Evolutionary conservation across 2,113 vertebrate species (phyloP).

Genomic region (Nothobranchius furzeri): DNA sequence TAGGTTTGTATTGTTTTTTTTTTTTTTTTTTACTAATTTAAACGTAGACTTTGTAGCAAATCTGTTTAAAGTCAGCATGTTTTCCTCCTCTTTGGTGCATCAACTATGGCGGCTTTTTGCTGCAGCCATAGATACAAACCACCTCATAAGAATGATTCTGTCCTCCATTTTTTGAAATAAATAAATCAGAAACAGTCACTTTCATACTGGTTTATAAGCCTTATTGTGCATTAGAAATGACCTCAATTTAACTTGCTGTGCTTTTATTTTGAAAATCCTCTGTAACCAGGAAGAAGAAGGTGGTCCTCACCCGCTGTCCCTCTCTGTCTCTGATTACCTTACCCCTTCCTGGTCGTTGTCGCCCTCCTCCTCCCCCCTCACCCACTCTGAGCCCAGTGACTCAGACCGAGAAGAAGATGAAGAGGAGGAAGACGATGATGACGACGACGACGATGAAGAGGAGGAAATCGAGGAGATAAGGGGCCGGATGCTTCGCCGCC

Average conservation of each 20-base stretch:
- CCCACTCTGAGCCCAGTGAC: slow-evolving; percentile 81
- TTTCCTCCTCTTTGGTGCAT: no score
- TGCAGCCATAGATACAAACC: no score
- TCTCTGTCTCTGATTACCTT: slow-evolving; percentile 81
- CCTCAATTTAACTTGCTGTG: neutral
- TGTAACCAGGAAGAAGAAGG: slow-evolving; percentile 75
- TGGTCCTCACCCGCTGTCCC: slow-evolving; percentile 76
- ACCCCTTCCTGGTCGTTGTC: slow-evolving; percentile 83
- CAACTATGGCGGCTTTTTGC: no score
- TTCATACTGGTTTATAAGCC: no score
- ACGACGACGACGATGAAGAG: slow-evolving; percentile 77
- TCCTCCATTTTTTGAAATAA: no score
- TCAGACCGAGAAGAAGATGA: slow-evolving; percentile 80
- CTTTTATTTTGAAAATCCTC: slow-evolving; percentile 13
- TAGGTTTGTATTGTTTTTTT: no score
- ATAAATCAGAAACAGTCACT: no score
- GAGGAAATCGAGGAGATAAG: slow-evolving; percentile 78
- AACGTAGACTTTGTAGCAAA: no score
- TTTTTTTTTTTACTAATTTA: no score
- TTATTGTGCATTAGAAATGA: neutral
- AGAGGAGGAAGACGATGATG: slow-evolving; percentile 79
- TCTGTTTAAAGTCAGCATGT: no score
- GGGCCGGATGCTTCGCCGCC: slow-evolving; percentile 76
- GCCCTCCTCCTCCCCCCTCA: slow-evolving; percentile 79
- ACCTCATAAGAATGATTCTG: no score